Evolutionary conservation across 2,888 invertebrate species (phyloP).

Genomic region (Philereme vetulata): DNA sequence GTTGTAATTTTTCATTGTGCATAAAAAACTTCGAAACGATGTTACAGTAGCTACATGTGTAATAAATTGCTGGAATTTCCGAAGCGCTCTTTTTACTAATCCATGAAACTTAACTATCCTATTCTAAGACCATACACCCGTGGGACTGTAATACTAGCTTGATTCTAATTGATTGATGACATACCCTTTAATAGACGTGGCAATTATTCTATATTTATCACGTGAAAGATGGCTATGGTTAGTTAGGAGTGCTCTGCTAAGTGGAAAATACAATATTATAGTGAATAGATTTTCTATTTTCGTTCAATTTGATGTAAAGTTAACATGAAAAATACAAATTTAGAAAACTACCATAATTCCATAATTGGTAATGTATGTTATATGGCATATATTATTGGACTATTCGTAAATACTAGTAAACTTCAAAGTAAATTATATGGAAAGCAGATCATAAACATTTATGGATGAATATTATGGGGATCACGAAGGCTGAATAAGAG

Average conservation of each 20-base stretch:
- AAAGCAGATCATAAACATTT: no score
- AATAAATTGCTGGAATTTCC: not conserved
- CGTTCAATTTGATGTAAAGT: no score
- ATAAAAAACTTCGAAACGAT: no score
- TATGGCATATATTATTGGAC: no score
- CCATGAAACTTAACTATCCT: constrained; percentile 21
- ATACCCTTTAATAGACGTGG: constrained; percentile 44
- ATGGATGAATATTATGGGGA: no score
- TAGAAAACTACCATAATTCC: not conserved
- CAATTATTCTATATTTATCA: constrained; percentile 40
- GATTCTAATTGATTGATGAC: constrained; percentile 59
- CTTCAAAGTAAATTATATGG: no score
- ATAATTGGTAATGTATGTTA: no score
- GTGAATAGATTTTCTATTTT: not conserved
- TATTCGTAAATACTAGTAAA: no score
- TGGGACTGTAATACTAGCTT: constrained; percentile 62
- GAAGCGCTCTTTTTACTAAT: constrained; percentile 6
- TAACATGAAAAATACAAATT: no score
- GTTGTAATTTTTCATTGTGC: no score
- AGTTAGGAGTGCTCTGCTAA: constrained; percentile 8
- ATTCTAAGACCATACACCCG: constrained; percentile 45
- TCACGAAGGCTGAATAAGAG: no score
- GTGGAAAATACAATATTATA: not conserved
- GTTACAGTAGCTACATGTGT: not conserved
- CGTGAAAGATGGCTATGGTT: not conserved